phyloP scores from a whole-genome alignment of 2,113 vertebrate species.

The Etheostoma cragini region DNA sequence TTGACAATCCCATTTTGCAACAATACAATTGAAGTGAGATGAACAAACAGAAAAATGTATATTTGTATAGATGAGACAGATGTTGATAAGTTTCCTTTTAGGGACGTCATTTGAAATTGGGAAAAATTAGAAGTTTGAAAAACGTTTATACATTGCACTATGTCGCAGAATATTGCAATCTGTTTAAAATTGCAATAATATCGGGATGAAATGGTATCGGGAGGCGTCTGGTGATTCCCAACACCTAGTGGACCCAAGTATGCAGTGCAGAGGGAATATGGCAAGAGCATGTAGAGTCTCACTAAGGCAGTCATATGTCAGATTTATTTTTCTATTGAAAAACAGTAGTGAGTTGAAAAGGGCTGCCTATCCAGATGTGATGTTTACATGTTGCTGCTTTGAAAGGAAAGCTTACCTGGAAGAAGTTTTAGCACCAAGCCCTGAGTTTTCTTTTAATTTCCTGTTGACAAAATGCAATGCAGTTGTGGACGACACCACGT shows the following conservation, averaged over 20 bases:
- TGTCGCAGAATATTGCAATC: too few species aligned
- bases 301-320: not conserved
- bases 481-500: not conserved
- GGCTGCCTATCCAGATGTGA: constrained; percentile 7
- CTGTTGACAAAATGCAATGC: not conserved
- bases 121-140: too few species aligned
- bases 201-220: too few species aligned
- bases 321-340: constrained; percentile 22
- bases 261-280: not conserved
- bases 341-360: constrained; percentile 16
- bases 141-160: too few species aligned
- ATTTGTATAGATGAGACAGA: too few species aligned
- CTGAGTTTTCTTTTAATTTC: not conserved
- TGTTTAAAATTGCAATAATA: too few species aligned
- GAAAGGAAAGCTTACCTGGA: constrained; percentile 6
- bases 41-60: too few species aligned
- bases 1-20: too few species aligned
- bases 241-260: not conserved
- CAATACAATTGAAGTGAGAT: too few species aligned
- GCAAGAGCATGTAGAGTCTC: not conserved
- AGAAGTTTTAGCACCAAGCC: not conserved
- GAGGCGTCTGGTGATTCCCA: too few species aligned
- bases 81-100: too few species aligned
- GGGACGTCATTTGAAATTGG: too few species aligned
- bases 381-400: constrained; percentile 51